A percentile compares a stretch with the other conserved stretches of the same genome.
phyloP scores from a whole-genome alignment of 2,113 vertebrate genomes.

The Odocoileus hemionus region DNA sequence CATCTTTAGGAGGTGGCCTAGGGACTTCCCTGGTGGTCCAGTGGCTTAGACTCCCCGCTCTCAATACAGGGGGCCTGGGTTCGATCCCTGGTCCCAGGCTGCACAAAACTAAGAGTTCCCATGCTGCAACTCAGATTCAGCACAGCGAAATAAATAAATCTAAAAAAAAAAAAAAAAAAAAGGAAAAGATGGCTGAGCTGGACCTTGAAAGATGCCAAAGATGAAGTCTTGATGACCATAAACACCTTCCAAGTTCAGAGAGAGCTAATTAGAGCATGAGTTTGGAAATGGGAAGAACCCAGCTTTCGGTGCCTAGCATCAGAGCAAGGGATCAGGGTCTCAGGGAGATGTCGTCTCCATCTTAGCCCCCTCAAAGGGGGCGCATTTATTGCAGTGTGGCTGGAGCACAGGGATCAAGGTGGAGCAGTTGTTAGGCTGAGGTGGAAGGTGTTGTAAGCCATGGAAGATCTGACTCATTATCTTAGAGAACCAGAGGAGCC shows the following conservation, averaged over 20 bases:
- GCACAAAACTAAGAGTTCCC: not conserved
- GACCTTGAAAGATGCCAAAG: not conserved
- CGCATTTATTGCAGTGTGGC: accelerated
- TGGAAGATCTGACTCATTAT: not conserved
- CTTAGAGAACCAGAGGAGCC: not conserved
- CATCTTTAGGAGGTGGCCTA: not conserved
- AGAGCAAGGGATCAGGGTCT: not conserved
- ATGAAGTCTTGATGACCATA: not conserved
- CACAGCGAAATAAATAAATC: not conserved
- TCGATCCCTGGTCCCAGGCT: not conserved
- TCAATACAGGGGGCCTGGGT: not conserved
- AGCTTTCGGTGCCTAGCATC: not conserved
- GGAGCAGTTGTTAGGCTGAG: not conserved
- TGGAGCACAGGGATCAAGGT: not conserved
- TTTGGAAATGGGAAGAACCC: not conserved
- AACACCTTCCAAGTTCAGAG: not conserved
- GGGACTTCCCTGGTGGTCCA: not conserved
- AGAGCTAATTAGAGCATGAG: not conserved
- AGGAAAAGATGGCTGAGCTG: not conserved
- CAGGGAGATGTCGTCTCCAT: not conserved
- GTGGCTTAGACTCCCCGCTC: accelerated
- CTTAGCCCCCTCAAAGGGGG: accelerated
- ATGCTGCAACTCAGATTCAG: not conserved
- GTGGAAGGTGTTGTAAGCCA: not conserved
- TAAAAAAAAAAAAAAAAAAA: not conserved